phyloP scores from a whole-genome alignment of 1,140 invertebrate genomes.

The Tetranychus cinnabarinus region DNA sequence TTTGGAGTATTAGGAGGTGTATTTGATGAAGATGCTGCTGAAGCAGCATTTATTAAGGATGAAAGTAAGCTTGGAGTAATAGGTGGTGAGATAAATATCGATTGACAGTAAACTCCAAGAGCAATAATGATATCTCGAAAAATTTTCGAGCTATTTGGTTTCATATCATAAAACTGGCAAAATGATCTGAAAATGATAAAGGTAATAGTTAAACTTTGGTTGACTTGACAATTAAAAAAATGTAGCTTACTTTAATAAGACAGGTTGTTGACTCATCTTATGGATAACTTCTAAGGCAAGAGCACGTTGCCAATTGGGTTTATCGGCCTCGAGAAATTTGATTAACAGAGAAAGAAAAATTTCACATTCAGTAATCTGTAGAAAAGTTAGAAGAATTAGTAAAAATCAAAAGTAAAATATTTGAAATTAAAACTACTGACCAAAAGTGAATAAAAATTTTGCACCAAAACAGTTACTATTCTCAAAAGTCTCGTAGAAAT shows the following conservation, averaged over 20 bases:
- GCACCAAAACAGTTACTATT: conserved; percentile 73
- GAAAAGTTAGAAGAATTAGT: conserved; percentile 10
- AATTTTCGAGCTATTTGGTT: conserved; percentile 66
- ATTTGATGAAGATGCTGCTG: conserved; percentile 5
- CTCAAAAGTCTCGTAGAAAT: conserved; percentile 81
- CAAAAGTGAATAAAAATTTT: conserved; percentile 74
- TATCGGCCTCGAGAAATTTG: conserved; percentile 88
- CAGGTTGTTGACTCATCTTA: conserved; percentile 63
- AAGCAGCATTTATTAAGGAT: conserved; percentile 7
- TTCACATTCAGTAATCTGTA: conserved; percentile 84
- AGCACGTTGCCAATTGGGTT: conserved; percentile 81
- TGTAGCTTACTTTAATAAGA: conserved; percentile 36
- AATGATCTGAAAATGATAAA: conserved; percentile 33
- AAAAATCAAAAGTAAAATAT: not conserved
- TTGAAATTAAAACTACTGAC: conserved; percentile 28
- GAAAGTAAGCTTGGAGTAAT: conserved; percentile 9
- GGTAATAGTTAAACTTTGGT: not conserved
- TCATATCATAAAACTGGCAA: conserved; percentile 79
- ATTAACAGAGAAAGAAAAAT: conserved; percentile 90
- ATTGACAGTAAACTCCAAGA: conserved; percentile 80
- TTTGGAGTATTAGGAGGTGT: conserved; percentile 28
- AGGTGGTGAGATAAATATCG: conserved; percentile 40
- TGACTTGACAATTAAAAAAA: not conserved
- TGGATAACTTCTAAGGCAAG: conserved; percentile 84
- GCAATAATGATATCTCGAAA: conserved; percentile 89